Evolutionary conservation across 2,113 vertebrate genomes (phyloP), one percentile per base, ranked within the genome.

Genomic region (Petroica traversi): DNA sequence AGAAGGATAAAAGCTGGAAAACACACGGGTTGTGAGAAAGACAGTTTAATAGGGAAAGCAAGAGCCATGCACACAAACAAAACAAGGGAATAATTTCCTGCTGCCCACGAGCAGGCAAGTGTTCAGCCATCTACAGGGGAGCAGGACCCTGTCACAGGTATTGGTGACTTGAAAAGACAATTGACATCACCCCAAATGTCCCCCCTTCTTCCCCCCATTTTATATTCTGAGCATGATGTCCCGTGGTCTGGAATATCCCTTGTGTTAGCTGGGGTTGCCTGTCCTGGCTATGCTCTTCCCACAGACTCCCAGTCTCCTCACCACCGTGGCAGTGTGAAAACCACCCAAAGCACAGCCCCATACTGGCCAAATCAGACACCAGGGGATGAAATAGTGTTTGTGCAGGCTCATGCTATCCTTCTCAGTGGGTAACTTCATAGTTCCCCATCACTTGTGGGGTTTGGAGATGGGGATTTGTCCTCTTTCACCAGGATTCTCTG

Each of bases 81-180:
- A 68, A 41, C 8, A 41, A 61, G 20, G 46, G 48, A 61, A 41
- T 23, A 2, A 68, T 33, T 62, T 6, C 22, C 31, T 48, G 5
- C 18, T 68, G 75, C n/a, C 46, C 46, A 12, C 0, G 4, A 20
- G 11, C 16, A 59, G 61, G 13, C 14, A 61, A 5, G 14, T 67
- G 29, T 67, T 74, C 46, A 16, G n/a, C 29, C 46, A 16, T 18
- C n/a, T 45, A 34, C 40, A 54, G 46, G 9, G 40, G n/a, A 26
- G 29, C 40, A 33, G 31, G 33, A 20, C 12, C 6, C n/a, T 1
- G 1, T 34, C 38, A 11, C 2, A 7, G 2, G 4, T 23, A 15
- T 13, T 3, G 2, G 24, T 46, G 25, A 26, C 54, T 82, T 41
- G 12, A 5, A 8, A 59, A 40, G 29, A 34, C 20, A 54, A 26